Base-by-base conservation (phyloP, 2,888 invertebrate genomes). In the Dusona sp. region DNA sequence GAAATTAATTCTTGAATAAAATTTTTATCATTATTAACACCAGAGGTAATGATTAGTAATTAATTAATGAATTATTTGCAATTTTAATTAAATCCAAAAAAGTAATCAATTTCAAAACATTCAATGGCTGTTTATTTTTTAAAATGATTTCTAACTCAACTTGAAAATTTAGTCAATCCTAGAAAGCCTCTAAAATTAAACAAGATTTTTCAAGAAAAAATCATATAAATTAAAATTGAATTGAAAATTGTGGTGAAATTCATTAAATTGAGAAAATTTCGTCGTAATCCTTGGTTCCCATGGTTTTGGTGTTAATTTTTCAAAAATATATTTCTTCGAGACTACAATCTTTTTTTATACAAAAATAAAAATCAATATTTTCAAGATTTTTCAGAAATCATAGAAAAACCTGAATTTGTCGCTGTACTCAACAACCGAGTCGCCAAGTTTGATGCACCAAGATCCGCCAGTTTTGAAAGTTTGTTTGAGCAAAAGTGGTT, bases 381-480 rank as follows among this genome's bases (percentile, higher is more conserved):
- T 0, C 8, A 7, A 2, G 70, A 3, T 25, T 29, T 19, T 19
- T 0, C 13, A 77, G 13, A 19, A 3, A 13, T 3, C 3, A 54
- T 36, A 70, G 82, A 88, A 91, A 97, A 91, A 97, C 97, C 96
- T 96, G 93, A 99, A 99, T 87, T 97, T 96, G 82, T 96, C 95
- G 93, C 97, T 98, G 93, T 98, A 99, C 94, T 99, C 99, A 81
- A 99, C 97, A 22, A 98, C 96, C 4, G 97, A 96, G 92, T 99
- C 99, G 3, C 99, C 99, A 78, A 99, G 95, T 94, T 98, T 98
- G 78, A 99, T 97, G 94, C 98, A 97, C 87, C 97, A 93, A 0
- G 97, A 96, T 33, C 98, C 97, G 86, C 98, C 97, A 94, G 98
- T 98, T 92, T 97, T 97, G 93, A 98, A 99, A 0, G 97, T 97